Evolutionary conservation across 2,113 vertebrate species (phyloP), one percentile per base, ranked within the genome.

Genomic region (Mirounga angustirostris): DNA sequence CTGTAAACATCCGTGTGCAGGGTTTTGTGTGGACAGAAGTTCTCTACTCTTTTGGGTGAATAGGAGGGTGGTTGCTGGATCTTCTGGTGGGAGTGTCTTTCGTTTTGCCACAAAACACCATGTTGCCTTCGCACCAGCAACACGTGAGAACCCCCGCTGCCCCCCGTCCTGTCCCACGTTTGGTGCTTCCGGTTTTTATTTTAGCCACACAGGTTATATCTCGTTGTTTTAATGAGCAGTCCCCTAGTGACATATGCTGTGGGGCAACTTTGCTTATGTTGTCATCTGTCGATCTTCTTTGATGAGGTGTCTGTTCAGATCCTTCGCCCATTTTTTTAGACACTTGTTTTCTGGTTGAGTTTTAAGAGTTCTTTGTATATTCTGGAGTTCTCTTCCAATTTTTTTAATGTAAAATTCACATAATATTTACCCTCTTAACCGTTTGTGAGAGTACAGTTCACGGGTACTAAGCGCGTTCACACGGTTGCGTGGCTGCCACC

Each of bases 401-500:
- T 73, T 22, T 71, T 36, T 36, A 36, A 21, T 4, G 21, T 40
- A 24, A 40, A 73, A 12, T 13, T 21, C 36, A 36, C 36, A 6
- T 40, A 24, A 40, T 40, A 40, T 6, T 1, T 13, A 6, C 69
- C 36, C 1, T 13, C 36, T 1, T 73, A 0, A 40, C 21, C 10
- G 2, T 73, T 2, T 13, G 11, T 73, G 5, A 2, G 69, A 40
- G 69, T 3, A 13, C 36, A 2, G 69, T 21, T 5, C 18, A 21
- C 19, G 0, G 36, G 36, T 3, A 13, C 21, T 2, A 24, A 7
- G 21, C 36, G 12, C 19, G 10, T 11, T 36, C n/a, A 21, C 69
- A 0, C 19, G 7, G 19, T 15, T 1, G 19, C 9, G n/a, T 18
- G 18, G n/a, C 69, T 36, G 0, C 36, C 4, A 10, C 69, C 4